Conservation (phyloP, 2,113 vertebrate species). For the Tinamus guttatus region DNA sequence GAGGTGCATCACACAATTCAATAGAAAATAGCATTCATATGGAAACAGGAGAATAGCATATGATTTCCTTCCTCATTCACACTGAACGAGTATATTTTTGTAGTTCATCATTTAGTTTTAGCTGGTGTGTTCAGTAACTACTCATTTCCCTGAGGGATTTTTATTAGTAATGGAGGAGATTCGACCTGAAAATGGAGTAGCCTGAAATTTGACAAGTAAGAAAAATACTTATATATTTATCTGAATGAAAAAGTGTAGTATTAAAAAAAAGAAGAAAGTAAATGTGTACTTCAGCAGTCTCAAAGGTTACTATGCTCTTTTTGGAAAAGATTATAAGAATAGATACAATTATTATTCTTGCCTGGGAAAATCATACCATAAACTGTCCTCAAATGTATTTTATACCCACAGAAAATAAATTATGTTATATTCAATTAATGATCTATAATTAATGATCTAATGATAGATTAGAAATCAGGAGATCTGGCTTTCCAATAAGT, state of each 20-base stretch:
- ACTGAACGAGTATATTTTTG: constrained; percentile 4
- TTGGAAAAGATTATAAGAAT: neutral
- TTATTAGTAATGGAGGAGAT: constrained; percentile 43
- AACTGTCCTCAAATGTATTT: neutral
- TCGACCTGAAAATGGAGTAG: constrained; percentile 51
- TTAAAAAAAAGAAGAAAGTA: neutral
- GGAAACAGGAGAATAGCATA: neutral
- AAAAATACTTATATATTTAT: constrained; percentile 36
- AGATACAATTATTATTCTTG: neutral
- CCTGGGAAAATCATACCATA: neutral
- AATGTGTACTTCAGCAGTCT: neutral
- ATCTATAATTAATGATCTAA: no score
- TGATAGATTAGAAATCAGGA: neutral
- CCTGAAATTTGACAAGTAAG: constrained; percentile 37
- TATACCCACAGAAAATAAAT: neutral
- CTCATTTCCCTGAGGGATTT: constrained; percentile 43
- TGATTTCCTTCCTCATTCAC: constrained; percentile 30
- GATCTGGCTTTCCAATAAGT: neutral
- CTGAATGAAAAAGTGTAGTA: neutral
- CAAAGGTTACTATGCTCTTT: neutral
- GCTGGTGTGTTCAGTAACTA: constrained; percentile 23
- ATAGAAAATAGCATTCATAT: neutral
- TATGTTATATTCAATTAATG: neutral
- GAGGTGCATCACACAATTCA: constrained; percentile 1
- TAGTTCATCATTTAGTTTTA: constrained; percentile 49